phyloP scores from a whole-genome alignment of 2,797 vertebrate genomes.

The Gallinago solitaria region DNA sequence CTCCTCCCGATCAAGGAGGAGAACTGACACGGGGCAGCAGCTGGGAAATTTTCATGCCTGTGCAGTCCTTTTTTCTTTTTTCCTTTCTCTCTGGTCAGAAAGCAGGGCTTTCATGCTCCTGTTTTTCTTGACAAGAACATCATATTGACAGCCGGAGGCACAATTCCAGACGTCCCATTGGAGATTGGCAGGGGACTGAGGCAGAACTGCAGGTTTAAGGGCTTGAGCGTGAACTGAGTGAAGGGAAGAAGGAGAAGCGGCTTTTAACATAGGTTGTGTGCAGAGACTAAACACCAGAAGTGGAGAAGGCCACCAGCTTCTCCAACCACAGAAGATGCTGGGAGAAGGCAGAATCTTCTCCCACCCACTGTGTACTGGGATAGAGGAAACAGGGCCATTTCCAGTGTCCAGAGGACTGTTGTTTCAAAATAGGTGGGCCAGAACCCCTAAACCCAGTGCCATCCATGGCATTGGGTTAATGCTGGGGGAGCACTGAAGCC shows the following conservation, averaged over 20 bases:
- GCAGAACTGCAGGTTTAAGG: background rate
- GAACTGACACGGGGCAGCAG: background rate
- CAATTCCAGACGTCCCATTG: background rate
- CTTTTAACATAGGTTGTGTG: background rate
- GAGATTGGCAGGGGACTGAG: background rate
- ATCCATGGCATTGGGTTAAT: accelerated
- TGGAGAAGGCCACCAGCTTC: background rate
- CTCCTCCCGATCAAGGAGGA: background rate
- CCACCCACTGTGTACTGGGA: background rate
- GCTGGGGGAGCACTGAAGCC: background rate
- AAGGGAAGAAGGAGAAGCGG: background rate
- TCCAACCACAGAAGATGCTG: too few species aligned
- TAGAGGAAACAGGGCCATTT: background rate
- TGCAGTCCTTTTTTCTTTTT: background rate
- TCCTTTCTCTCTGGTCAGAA: background rate
- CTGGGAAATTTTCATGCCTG: background rate
- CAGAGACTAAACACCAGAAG: background rate
- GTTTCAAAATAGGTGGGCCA: accelerated
- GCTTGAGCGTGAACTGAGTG: background rate
- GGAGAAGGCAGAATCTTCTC: background rate
- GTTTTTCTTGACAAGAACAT: background rate
- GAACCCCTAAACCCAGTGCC: background rate
- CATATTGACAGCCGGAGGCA: background rate
- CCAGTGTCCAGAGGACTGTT: accelerated
- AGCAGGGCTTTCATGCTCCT: background rate